Evolutionary conservation across 2,888 invertebrate species (phyloP).

Genomic region (Marronus borbonicus): DNA sequence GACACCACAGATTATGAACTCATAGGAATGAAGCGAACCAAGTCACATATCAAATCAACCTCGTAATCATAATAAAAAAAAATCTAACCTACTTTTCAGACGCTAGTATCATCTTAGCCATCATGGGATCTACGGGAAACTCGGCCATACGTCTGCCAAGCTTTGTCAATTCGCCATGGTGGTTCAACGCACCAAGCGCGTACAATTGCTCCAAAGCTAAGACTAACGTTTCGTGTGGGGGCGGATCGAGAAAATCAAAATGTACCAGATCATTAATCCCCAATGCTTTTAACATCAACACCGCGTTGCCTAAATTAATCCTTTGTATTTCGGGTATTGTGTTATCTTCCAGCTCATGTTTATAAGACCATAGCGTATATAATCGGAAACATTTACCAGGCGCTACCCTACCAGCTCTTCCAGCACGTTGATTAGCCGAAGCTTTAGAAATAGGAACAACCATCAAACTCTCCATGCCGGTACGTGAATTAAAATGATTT

Average conservation of each 20-base stretch:
- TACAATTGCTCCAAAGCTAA: constrained; percentile 97
- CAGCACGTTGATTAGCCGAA: constrained; percentile 98
- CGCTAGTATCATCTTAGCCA: constrained; percentile 98
- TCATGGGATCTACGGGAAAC: constrained; percentile 98
- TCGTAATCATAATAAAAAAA: neutral
- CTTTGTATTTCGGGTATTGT: constrained; percentile 99
- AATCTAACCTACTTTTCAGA: constrained; percentile 87
- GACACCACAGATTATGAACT: too few relatives aligned
- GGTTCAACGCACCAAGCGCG: constrained; percentile 97
- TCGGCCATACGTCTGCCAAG: constrained; percentile 98
- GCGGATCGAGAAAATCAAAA: constrained; percentile 99
- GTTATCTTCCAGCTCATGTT: constrained; percentile 98
- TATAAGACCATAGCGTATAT: constrained; percentile 99
- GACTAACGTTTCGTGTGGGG: constrained; percentile 87
- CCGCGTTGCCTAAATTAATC: constrained; percentile 97
- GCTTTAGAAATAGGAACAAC: constrained; percentile 99
- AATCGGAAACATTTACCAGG: constrained; percentile 98
- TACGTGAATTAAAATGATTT: constrained; percentile 97
- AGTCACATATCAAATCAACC: too few relatives aligned
- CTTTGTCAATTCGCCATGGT: constrained; percentile 97
- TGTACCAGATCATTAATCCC: constrained; percentile 98
- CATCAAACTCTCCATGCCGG: constrained; percentile 98
- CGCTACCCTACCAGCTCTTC: constrained; percentile 95
- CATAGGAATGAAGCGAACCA: too few relatives aligned
- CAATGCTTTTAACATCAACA: constrained; percentile 94